Percentiles rank a stretch among this genome's conserved stretches.
Evolutionary conservation across 2,113 vertebrate species (phyloP).

Genomic region (Edolisoma coerulescens): DNA sequence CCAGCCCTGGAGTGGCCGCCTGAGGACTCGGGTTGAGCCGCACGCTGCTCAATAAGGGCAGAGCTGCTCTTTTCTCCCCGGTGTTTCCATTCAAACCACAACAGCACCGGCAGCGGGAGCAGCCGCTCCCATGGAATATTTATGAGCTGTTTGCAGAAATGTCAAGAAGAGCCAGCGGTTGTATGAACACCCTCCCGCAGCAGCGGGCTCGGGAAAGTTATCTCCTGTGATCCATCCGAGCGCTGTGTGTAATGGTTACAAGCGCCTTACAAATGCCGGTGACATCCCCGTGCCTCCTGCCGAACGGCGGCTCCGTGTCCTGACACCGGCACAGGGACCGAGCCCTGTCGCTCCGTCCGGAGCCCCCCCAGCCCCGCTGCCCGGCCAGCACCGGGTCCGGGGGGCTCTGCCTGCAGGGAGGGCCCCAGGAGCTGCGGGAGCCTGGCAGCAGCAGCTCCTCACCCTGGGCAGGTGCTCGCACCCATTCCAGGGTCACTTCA

Average conservation of each 20-base stretch:
- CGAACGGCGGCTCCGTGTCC: not conserved
- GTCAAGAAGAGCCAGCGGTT: constrained; percentile 38
- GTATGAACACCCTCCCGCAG: not conserved
- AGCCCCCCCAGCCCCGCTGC: not conserved
- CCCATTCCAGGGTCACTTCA: not conserved
- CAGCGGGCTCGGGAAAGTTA: not conserved
- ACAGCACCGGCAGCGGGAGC: not conserved
- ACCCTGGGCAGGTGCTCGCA: not conserved
- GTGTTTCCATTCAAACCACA: not conserved
- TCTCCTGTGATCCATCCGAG: not conserved
- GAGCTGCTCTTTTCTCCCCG: not conserved
- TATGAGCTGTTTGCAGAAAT: constrained; percentile 51
- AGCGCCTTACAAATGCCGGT: not conserved
- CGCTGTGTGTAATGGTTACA: not conserved
- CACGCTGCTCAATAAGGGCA: not conserved
- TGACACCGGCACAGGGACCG: not conserved
- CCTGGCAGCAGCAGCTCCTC: not conserved
- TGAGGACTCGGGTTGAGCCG: not conserved
- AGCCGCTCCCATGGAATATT: constrained; percentile 43
- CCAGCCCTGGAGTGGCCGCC: not conserved
- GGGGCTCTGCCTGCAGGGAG: not conserved
- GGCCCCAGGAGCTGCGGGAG: not conserved
- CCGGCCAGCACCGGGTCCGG: not conserved
- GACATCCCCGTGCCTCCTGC: not conserved
- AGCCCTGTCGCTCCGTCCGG: not conserved